Conservation (phyloP, 2,888 invertebrate genomes). For the Andrena marginata region DNA sequence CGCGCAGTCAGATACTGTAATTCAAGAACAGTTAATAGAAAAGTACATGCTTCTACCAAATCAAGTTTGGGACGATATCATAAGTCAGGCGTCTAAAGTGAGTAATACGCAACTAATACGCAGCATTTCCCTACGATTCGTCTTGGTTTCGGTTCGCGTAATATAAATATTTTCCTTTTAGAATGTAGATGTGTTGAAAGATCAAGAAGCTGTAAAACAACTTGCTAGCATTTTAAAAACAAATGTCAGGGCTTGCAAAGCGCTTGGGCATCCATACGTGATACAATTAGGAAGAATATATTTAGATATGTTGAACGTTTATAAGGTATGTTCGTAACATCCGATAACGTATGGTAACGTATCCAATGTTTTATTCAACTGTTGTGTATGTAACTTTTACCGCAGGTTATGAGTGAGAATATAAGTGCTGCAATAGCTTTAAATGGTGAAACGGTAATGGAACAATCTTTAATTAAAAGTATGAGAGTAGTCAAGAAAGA, state of each 20-base stretch:
- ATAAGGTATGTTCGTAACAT: conserved; percentile 89
- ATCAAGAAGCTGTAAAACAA: conserved; percentile 98
- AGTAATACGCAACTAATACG: conserved; percentile 34
- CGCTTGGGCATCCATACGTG: conserved; percentile 98
- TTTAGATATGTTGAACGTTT: conserved; percentile 99
- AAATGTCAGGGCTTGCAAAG: conserved; percentile 99
- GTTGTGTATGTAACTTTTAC: background rate
- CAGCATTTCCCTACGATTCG: background rate
- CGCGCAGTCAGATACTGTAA: conserved; percentile 95
- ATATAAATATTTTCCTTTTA: conserved; percentile 73
- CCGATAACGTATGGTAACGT: conserved; percentile 1
- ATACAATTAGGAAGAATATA: conserved; percentile 98
- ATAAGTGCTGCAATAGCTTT: conserved; percentile 96
- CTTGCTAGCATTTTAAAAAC: conserved; percentile 99
- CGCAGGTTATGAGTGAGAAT: conserved; percentile 93
- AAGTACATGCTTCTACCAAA: conserved; percentile 99
- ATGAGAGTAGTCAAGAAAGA: conserved; percentile 99
- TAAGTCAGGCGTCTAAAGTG: conserved; percentile 96
- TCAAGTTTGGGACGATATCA: conserved; percentile 99
- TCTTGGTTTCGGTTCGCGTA: background rate
- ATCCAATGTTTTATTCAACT: background rate
- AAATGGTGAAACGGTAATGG: conserved; percentile 98
- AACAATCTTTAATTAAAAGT: conserved; percentile 98
- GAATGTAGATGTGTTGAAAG: conserved; percentile 98
- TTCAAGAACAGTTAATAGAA: conserved; percentile 97